Base-by-base conservation (phyloP, 2,797 vertebrate species). In the Malacoraja senta region DNA sequence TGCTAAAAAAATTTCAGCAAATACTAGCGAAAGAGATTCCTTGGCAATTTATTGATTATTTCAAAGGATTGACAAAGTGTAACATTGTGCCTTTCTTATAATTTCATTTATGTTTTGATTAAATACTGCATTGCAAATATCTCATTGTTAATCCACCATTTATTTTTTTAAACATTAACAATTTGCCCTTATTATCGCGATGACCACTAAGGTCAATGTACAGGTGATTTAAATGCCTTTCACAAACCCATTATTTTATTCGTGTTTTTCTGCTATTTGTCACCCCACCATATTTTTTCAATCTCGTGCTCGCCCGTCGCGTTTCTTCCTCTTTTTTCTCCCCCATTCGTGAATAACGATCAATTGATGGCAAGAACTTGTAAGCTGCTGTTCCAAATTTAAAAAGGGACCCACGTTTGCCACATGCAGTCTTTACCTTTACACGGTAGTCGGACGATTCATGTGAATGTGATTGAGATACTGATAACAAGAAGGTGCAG, bases 261-360 rank as follows among this genome's bases (percentile, higher is more conserved):
- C 9, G 68, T 44, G 72, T 19, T 35, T 72, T 76, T 92, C 68
- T 76, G 68, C n/a, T 38, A 74, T 74, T 71, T n/a, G 21, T 68
- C 86, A 35, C 12, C 63, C 86, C 63, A 35, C n/a, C n/a, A 91
- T 44, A 91, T 91, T 74, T 80, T 88, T 91, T 91, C 90, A 10
- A 29, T 53, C 72, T 76, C 71, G 29, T 38, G 21, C 71, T 72
- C 10, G 26, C 26, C 21, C 17, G 90, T 58, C 84, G 65, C 19
- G 13, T 63, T 68, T 10, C 38, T 92, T 44, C 10, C 68, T 86
- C 58, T 21, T 32, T 72, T 72, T 4, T 44, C 38, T 71, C 68
- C 44, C 68, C 21, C 72, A 53, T 74, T 76, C 10, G 71, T 53
- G 24, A 92, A 92, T 17, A 76, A 92, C 7, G 26, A 76, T 53